Conservation (phyloP, 2,797 vertebrate species). For the Peromyscus attwateri region DNA sequence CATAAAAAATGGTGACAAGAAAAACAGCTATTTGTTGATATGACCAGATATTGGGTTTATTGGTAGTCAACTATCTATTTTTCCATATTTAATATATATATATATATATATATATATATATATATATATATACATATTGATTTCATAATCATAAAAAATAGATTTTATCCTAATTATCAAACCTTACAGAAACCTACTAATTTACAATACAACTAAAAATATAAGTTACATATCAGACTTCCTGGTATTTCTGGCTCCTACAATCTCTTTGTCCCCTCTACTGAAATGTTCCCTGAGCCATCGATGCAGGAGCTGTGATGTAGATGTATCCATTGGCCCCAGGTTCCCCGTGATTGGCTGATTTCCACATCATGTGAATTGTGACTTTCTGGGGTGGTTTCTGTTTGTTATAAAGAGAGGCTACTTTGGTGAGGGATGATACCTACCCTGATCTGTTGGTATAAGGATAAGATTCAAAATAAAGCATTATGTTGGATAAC, state of each 20-base stretch:
- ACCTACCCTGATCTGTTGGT: not conserved
- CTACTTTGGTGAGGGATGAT: not conserved
- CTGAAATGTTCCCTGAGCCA: not conserved
- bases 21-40: not conserved
- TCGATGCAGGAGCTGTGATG: no score
- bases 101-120: not conserved
- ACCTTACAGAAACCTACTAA: not conserved
- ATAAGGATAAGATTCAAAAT: not conserved
- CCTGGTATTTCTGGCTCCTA: not conserved
- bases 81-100: not conserved
- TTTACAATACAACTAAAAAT: not conserved
- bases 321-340: no score
- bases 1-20: not conserved
- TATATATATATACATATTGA: not conserved
- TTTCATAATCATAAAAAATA: slow-evolving; percentile 26
- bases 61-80: not conserved
- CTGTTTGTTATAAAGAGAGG: not conserved
- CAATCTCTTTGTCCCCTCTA: no score
- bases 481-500: not conserved
- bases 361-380: not conserved
- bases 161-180: not conserved
- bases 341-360: not conserved
- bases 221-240: not conserved
- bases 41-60: not conserved
- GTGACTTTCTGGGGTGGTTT: not conserved